phyloP scores from a whole-genome alignment of 2,113 vertebrate genomes.

The Psittacula cyanocephala region DNA sequence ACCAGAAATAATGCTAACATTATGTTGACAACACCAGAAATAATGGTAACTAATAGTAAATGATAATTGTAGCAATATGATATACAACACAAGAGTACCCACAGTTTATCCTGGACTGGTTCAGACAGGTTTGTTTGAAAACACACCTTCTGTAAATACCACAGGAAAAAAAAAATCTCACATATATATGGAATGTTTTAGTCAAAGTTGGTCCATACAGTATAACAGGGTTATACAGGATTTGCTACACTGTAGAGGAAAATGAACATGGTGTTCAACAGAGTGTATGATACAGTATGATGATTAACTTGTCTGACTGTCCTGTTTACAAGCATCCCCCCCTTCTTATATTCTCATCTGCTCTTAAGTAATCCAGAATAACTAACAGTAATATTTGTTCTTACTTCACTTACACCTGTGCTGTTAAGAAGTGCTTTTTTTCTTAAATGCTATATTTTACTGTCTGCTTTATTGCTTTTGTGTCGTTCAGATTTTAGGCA shows the following conservation, averaged over 20 bases:
- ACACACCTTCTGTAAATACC: not conserved
- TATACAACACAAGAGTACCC: not conserved
- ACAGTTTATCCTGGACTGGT: not conserved
- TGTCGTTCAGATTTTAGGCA: slow-evolving; percentile 38
- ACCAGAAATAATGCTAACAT: not conserved
- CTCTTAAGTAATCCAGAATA: not conserved
- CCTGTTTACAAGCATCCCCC: not conserved
- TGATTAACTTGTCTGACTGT: not conserved
- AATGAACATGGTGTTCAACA: not conserved
- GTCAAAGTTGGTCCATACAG: not conserved
- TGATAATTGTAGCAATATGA: not conserved
- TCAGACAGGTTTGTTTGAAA: not conserved
- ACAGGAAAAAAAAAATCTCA: not conserved
- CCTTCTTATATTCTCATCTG: not conserved
- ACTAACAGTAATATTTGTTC: slow-evolving; percentile 49
- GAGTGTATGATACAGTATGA: not conserved
- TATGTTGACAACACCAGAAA: not conserved
- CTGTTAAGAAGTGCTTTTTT: not conserved
- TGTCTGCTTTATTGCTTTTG: not conserved
- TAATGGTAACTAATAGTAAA: not conserved
- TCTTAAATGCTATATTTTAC: slow-evolving; percentile 43
- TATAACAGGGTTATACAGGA: not conserved
- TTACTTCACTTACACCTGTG: slow-evolving; percentile 35
- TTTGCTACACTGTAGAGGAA: not conserved
- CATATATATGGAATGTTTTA: not conserved